phyloP scores from a whole-genome alignment of 2,888 invertebrate species.

The Rhagonycha lutea region DNA sequence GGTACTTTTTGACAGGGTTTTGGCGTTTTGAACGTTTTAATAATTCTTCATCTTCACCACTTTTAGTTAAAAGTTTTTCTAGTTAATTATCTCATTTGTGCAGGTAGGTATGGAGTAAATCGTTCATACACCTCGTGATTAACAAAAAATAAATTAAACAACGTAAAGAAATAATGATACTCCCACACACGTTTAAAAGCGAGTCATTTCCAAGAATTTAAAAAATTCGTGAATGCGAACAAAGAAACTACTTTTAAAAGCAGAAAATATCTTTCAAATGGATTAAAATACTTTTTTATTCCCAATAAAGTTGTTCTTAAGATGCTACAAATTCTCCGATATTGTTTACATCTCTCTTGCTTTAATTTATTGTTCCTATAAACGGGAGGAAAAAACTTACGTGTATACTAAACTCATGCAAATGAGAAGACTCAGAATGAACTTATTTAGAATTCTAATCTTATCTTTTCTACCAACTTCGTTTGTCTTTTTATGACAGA shows the following conservation, averaged over 20 bases:
- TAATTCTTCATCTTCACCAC: not conserved
- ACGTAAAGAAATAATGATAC: slow-evolving; percentile 7
- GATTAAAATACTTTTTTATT: slow-evolving; percentile 31
- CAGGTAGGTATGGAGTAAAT: not conserved
- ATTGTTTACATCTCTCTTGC: slow-evolving; percentile 5
- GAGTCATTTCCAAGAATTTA: slow-evolving; percentile 23
- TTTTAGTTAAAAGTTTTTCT: not conserved
- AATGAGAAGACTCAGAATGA: slow-evolving; percentile 17
- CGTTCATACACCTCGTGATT: not conserved
- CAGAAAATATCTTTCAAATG: slow-evolving; percentile 29
- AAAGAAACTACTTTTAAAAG: slow-evolving; percentile 25
- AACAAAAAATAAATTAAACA: slow-evolving; percentile 3
- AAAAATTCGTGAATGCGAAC: slow-evolving; percentile 25
- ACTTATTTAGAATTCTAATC: slow-evolving; percentile 32
- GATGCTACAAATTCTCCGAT: slow-evolving; percentile 24
- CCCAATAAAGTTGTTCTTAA: slow-evolving; percentile 32
- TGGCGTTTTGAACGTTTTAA: not conserved
- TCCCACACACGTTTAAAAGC: slow-evolving; percentile 6
- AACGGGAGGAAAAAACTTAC: not conserved
- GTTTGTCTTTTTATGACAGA: slow-evolving; percentile 30
- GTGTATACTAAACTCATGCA: slow-evolving; percentile 9
- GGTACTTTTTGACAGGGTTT: slow-evolving; percentile 34
- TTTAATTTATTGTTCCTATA: not conserved
- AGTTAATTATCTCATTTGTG: not conserved
- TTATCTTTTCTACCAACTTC: slow-evolving; percentile 32